Evolutionary conservation across 2,797 vertebrate genomes (phyloP).

Genomic region (Anableps anableps): DNA sequence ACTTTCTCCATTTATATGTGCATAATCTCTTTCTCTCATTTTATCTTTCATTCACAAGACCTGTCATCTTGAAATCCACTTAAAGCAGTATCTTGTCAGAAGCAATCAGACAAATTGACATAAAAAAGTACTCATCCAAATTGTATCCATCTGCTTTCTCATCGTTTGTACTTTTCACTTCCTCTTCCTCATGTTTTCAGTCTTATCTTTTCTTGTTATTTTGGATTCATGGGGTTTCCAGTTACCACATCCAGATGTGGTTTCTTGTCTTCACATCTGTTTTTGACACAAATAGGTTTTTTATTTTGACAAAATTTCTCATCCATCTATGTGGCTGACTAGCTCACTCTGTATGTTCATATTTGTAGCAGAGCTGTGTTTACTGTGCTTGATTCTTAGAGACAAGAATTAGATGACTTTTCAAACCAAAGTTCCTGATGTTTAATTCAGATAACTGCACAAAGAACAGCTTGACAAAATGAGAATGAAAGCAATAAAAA

Average conservation of each 20-base stretch:
- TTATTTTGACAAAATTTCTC: constrained; percentile 5
- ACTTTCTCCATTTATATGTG: constrained; percentile 49
- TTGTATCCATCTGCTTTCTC: constrained; percentile 33
- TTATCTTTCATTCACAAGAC: constrained; percentile 48
- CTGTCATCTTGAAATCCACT: constrained; percentile 50
- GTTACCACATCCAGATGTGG: constrained; percentile 54
- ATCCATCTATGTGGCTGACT: not conserved
- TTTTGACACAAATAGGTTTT: constrained; percentile 1
- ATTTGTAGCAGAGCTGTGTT: constrained; percentile 3
- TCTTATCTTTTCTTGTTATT: constrained; percentile 25
- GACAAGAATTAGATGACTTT: not conserved
- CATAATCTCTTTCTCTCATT: constrained; percentile 57
- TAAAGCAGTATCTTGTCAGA: constrained; percentile 44
- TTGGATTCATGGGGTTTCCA: constrained; percentile 16
- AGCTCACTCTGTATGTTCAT: not conserved
- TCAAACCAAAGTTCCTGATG: not conserved
- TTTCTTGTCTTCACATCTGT: constrained; percentile 34
- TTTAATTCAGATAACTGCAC: not conserved
- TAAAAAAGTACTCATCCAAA: constrained; percentile 30
- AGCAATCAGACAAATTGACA: constrained; percentile 50
- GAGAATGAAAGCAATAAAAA: not conserved
- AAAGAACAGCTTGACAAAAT: constrained; percentile 8
- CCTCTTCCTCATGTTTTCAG: constrained; percentile 11
- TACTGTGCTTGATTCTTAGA: not conserved
- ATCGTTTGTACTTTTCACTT: constrained; percentile 10